Percentiles rank a stretch among this genome's conserved stretches.
Conservation (phyloP, 1,140 invertebrate genomes). For the Cotesia typhae region DNA sequence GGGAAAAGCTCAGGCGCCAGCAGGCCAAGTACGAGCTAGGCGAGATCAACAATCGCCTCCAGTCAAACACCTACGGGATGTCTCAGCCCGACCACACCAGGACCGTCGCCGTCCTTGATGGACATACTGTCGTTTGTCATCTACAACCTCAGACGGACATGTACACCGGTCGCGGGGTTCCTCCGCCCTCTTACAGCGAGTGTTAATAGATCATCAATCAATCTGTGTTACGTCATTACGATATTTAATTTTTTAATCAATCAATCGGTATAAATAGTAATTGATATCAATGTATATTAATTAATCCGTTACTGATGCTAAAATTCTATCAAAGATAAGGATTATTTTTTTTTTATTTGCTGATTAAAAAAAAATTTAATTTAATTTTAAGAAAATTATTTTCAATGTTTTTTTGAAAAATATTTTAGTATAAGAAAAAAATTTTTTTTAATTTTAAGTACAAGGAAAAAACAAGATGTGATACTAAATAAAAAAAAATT, state of each 20-base stretch:
- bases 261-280: background rate
- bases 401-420: no score
- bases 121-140: constrained; percentile 84
- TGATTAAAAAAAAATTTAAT: no score
- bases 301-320: no score
- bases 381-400: no score
- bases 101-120: constrained; percentile 81
- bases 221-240: background rate
- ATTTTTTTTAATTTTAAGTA: no score
- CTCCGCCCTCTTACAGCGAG: constrained; percentile 71
- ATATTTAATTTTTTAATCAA: background rate
- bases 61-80: constrained; percentile 61
- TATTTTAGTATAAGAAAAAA: no score
- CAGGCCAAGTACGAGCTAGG: constrained; percentile 59
- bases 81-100: constrained; percentile 69
- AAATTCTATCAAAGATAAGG: no score
- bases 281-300: background rate
- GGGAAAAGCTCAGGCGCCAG: constrained; percentile 68
- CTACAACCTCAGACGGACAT: constrained; percentile 74
- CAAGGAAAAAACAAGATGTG: no score
- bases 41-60: constrained; percentile 65
- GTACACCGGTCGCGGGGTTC: constrained; percentile 66
- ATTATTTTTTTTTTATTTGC: no score
- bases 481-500: no score
- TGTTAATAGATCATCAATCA: constrained; percentile 56